Conservation (phyloP, 2,113 vertebrate species). For the Lathamus discolor region DNA sequence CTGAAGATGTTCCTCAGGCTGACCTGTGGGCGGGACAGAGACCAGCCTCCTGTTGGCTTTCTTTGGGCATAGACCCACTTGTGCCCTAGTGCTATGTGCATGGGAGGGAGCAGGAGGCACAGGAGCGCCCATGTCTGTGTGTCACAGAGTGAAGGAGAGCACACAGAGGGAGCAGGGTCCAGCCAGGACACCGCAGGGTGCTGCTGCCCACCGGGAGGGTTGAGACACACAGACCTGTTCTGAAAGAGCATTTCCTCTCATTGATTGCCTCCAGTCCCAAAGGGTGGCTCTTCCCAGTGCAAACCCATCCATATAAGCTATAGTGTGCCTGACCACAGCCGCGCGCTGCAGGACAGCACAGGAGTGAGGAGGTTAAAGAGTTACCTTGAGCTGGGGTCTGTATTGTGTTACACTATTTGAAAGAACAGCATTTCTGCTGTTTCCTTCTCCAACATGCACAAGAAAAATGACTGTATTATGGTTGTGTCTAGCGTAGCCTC, state of each 20-base stretch:
- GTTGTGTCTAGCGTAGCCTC: slow-evolving; percentile 58
- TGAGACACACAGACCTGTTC: not conserved
- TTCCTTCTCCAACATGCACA: slow-evolving; percentile 62
- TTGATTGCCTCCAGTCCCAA: not conserved
- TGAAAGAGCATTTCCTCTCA: not conserved
- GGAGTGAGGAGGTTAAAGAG: slow-evolving; percentile 55
- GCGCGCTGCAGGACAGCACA: not conserved
- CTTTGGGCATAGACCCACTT: not conserved
- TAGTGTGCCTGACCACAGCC: not conserved
- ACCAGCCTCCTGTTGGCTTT: not conserved
- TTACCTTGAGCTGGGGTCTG: slow-evolving; percentile 69
- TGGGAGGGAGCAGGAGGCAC: not conserved
- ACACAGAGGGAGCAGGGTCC: not conserved
- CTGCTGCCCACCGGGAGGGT: not conserved
- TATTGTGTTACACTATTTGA: slow-evolving; percentile 71
- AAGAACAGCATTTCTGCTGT: slow-evolving; percentile 70
- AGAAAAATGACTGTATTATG: slow-evolving; percentile 72
- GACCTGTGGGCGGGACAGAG: not conserved
- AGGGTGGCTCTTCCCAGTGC: not conserved
- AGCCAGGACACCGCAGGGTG: not conserved
- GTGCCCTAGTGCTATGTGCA: not conserved
- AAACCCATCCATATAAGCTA: not conserved
- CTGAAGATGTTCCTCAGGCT: not conserved
- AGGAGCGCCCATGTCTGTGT: accelerated
- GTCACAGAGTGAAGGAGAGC: not conserved